These are phyloP conservation scores for Bothrops jararaca DNA, from an alignment of 2,113 vertebrate species.

Conservation along the genomic window DNA sequence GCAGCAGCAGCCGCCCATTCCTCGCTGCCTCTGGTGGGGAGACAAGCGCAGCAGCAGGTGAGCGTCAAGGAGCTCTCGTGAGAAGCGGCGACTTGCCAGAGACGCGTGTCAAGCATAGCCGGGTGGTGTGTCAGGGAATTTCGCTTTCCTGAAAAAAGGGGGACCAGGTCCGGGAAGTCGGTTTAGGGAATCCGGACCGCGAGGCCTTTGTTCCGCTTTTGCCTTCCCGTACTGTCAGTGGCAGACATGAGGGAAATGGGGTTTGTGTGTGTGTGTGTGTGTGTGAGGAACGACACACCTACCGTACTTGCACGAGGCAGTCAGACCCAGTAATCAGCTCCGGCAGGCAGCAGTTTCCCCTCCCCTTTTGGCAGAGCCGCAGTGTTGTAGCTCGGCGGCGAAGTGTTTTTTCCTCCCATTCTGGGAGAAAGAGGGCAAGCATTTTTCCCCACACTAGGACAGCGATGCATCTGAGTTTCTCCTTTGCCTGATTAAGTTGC, in stretches of 20 bases:
- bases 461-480: neutral
- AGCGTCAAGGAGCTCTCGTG: neutral
- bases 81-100: neutral
- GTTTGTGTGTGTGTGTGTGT: neutral
- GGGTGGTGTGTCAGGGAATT: neutral
- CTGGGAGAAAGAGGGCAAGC: neutral
- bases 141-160: neutral
- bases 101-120: neutral
- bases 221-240: neutral
- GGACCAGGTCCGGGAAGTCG: neutral
- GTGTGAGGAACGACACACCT: neutral
- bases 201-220: neutral
- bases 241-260: neutral
- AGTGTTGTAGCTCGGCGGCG: neutral
- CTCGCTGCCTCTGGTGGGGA: constrained; percentile 25
- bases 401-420: neutral
- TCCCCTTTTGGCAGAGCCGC: neutral
- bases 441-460: no score
- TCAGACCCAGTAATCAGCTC: no score
- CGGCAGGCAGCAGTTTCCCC: neutral
- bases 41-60: constrained; percentile 15
- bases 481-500: neutral
- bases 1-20: neutral
- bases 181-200: neutral
- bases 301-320: neutral